Evolutionary conservation across 2,797 vertebrate genomes (phyloP).

Genomic region (Enteromius radiatus): DNA sequence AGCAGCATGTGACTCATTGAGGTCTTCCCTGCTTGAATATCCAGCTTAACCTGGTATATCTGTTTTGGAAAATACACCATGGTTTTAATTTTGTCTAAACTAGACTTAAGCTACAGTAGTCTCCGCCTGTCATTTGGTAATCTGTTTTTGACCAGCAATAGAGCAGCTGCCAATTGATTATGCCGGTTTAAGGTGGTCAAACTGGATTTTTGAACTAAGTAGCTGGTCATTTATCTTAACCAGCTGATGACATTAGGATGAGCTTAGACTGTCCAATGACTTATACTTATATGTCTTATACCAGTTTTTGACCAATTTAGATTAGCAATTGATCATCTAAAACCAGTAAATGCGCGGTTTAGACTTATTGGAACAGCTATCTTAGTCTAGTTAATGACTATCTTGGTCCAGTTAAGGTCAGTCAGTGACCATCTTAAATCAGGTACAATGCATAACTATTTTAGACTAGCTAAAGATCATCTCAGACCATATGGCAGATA

Average conservation of each 20-base stretch:
- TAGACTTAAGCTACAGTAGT: background rate
- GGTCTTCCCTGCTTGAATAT: background rate
- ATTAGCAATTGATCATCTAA: background rate
- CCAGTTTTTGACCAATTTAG: background rate
- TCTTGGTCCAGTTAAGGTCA: too few relatives aligned
- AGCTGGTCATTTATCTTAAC: background rate
- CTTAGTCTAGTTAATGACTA: too few relatives aligned
- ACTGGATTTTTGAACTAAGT: background rate
- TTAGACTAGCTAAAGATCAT: background rate
- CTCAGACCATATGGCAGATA: too few relatives aligned
- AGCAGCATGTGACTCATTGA: constrained; percentile 67
- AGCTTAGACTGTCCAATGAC: background rate
- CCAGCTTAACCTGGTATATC: background rate
- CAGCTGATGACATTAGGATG: background rate
- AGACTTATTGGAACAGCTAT: too few relatives aligned
- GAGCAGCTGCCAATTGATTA: background rate
- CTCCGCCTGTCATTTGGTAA: background rate
- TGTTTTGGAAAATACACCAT: background rate
- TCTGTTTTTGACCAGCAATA: background rate
- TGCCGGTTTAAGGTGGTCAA: background rate
- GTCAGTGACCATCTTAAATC: background rate
- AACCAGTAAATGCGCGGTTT: too few relatives aligned
- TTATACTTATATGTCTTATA: too few relatives aligned
- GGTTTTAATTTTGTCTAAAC: background rate
- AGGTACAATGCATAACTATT: too few relatives aligned